Percentiles rank a stretch among this genome's conserved stretches.
These are phyloP conservation scores for Enteromius argenteus DNA, from an alignment of 2,797 vertebrate species.

Conservation along the genomic window DNA sequence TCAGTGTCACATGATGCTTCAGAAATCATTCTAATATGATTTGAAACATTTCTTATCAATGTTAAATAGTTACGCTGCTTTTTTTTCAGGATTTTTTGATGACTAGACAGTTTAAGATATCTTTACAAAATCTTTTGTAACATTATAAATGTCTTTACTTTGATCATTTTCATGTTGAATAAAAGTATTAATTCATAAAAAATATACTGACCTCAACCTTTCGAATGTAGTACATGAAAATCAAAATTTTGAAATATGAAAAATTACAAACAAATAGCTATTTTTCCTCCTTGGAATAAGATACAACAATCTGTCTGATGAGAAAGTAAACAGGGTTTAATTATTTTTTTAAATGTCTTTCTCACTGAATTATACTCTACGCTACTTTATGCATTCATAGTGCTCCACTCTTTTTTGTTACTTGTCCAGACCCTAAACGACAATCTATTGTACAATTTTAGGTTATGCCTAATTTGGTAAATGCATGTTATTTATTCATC, in stretches of 20 bases:
- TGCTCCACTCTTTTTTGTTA: neutral
- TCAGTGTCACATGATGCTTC: neutral
- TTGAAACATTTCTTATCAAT: neutral
- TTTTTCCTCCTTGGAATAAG: neutral
- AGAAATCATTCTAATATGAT: neutral
- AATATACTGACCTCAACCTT: neutral
- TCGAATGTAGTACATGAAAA: neutral
- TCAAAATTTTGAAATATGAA: neutral
- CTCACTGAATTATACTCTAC: neutral
- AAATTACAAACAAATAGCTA: neutral
- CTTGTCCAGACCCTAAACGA: neutral
- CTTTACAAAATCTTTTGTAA: no score
- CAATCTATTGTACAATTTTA: neutral
- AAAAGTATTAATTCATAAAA: neutral
- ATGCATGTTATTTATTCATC: conserved; percentile 16
- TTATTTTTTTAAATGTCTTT: neutral
- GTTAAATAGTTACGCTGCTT: neutral
- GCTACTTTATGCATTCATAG: neutral
- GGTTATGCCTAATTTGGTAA: conserved; percentile 24
- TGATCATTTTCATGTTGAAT: neutral
- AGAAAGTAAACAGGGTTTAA: neutral
- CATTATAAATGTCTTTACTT: no score
- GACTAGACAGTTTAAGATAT: no score
- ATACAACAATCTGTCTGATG: no score
- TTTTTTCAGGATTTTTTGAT: neutral